phyloP scores from a whole-genome alignment of 2,888 invertebrate genomes.

The Caenorhabditis sulstoni region DNA sequence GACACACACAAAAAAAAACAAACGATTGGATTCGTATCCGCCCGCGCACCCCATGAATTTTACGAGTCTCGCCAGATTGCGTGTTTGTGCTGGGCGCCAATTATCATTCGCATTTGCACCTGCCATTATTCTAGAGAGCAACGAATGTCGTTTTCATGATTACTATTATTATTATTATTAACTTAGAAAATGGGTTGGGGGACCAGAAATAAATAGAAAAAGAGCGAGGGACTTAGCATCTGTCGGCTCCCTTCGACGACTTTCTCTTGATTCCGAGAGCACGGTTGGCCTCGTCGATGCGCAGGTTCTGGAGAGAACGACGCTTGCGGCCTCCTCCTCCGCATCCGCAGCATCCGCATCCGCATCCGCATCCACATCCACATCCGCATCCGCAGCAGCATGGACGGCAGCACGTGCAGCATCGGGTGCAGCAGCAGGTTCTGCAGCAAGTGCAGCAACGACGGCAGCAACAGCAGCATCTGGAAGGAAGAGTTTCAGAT shows the following conservation, averaged over 20 bases:
- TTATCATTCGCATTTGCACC: slow-evolving; percentile 34
- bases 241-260: slow-evolving; percentile 22
- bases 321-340: slow-evolving; percentile 64
- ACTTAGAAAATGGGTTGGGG: slow-evolving; percentile 1
- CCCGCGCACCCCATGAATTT: slow-evolving; percentile 17
- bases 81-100: slow-evolving; percentile 29
- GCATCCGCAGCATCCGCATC: slow-evolving; percentile 63
- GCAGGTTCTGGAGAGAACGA: slow-evolving; percentile 62
- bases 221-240: slow-evolving; percentile 13
- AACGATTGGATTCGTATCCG: neutral
- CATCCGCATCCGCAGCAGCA: slow-evolving; percentile 53
- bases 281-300: slow-evolving; percentile 60
- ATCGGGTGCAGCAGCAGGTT: slow-evolving; percentile 63
- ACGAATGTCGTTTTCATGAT: slow-evolving; percentile 13
- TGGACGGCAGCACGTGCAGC: slow-evolving; percentile 62
- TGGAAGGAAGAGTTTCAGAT: slow-evolving; percentile 8
- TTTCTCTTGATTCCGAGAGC: slow-evolving; percentile 60
- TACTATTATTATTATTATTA: slow-evolving; percentile 31
- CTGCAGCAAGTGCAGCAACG: slow-evolving; percentile 66
- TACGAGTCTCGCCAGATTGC: slow-evolving; percentile 9
- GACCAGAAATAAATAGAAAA: slow-evolving; percentile 5
- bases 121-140: neutral
- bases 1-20: slow-evolving; percentile 19
- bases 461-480: slow-evolving; percentile 61
- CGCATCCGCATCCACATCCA: slow-evolving; percentile 32